Evolutionary conservation across 2,113 vertebrate genomes (phyloP).

Genomic region (Tauraco erythrolophus): DNA sequence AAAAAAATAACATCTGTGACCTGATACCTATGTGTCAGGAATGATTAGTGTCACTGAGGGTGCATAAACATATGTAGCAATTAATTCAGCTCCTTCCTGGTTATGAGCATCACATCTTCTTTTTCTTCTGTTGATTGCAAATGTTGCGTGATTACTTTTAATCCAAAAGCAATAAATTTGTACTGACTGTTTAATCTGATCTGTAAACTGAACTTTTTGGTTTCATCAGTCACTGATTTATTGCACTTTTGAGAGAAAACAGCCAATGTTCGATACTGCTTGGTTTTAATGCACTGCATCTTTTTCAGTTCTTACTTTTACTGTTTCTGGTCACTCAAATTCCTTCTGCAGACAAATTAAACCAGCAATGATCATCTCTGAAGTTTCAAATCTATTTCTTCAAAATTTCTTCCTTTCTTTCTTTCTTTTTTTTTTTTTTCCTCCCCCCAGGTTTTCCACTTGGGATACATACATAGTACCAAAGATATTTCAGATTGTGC

Average conservation of each 20-base stretch:
- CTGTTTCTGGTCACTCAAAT: constrained; percentile 1
- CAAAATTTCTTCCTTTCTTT: background rate
- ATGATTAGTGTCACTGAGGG: background rate
- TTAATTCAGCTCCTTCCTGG: background rate
- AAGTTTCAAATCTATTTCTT: background rate
- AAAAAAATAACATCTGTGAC: background rate
- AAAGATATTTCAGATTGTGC: background rate
- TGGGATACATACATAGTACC: background rate
- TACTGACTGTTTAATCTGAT: constrained; percentile 29
- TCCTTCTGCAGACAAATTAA: background rate
- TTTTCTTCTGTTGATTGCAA: constrained; percentile 4
- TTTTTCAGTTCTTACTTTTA: background rate
- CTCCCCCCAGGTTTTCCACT: background rate
- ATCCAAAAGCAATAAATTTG: constrained; percentile 50
- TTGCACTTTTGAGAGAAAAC: background rate
- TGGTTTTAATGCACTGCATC: background rate
- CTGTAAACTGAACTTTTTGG: constrained; percentile 3
- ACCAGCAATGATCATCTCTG: background rate
- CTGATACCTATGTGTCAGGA: background rate
- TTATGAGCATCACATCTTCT: background rate
- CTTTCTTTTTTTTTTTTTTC: rapidly evolving
- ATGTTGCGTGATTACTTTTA: background rate
- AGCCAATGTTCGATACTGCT: background rate
- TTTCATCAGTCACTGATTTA: constrained; percentile 17
- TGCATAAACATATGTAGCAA: background rate